Evolutionary conservation across 2,888 invertebrate genomes (phyloP).

Genomic region (Panzeria rudis): DNA sequence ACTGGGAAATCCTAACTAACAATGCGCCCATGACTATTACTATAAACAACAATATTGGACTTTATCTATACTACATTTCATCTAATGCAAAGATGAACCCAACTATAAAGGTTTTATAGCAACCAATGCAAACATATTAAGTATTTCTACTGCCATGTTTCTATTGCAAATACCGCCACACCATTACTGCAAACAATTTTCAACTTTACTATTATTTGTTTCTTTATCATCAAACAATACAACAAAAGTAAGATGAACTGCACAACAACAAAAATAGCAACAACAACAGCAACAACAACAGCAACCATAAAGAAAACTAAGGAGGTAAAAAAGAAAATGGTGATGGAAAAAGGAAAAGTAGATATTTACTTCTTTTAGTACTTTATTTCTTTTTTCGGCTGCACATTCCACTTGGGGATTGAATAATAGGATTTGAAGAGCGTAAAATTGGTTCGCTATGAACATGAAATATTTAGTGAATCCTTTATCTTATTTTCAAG

Average conservation of each 20-base stretch:
- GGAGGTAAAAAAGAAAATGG: not conserved
- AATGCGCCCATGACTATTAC: constrained; percentile 19
- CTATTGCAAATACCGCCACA: not conserved
- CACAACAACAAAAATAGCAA: constrained; percentile 20
- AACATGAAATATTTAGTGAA: constrained; percentile 84
- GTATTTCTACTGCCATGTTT: constrained; percentile 19
- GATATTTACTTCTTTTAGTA: constrained; percentile 45
- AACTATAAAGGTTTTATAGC: constrained; percentile 34
- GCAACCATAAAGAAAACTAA: constrained; percentile 15
- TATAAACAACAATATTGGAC: constrained; percentile 22
- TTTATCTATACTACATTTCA: constrained; percentile 50
- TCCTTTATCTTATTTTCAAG: constrained; percentile 78
- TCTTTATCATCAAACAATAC: constrained; percentile 57
- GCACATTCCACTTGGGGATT: constrained; percentile 81
- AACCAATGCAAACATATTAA: constrained; percentile 21
- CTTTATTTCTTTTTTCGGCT: constrained; percentile 62
- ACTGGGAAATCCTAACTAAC: not conserved
- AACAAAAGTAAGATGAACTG: constrained; percentile 44
- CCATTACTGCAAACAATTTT: constrained; percentile 39
- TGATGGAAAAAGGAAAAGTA: constrained; percentile 14
- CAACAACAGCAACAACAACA: not conserved
- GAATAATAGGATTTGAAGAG: constrained; percentile 84
- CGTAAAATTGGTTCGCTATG: constrained; percentile 84
- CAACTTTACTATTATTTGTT: constrained; percentile 55
- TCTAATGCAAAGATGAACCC: constrained; percentile 58